A percentile compares a stretch with the other conserved stretches of the same genome.
These are phyloP conservation scores for Dichetophora obliterata DNA, from an alignment of 2,888 invertebrate species.

Conservation along the genomic window DNA sequence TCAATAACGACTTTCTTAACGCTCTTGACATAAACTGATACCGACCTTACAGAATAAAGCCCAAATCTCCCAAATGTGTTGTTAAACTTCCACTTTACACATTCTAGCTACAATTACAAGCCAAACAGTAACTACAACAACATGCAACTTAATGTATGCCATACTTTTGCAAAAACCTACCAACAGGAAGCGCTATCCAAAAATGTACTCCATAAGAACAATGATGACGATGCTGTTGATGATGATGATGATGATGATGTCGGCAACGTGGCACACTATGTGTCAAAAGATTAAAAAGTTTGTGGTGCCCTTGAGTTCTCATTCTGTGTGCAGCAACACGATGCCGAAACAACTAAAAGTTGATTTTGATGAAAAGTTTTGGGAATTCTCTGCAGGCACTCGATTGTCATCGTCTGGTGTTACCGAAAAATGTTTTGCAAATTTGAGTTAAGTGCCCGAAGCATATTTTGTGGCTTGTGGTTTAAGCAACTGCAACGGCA, in stretches of 20 bases:
- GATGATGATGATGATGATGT: background rate
- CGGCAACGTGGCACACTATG: background rate
- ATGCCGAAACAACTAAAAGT: too few relatives aligned
- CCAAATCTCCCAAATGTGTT: constrained; percentile 10
- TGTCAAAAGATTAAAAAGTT: background rate
- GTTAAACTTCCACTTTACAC: background rate
- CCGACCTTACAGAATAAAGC: background rate
- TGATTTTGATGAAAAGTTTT: background rate
- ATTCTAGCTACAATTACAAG: background rate
- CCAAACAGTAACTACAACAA: background rate
- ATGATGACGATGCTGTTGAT: background rate
- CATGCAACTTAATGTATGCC: background rate
- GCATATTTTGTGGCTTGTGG: constrained; percentile 2
- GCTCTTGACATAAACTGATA: background rate
- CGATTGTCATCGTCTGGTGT: background rate
- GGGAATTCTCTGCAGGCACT: background rate
- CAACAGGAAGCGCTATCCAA: too few relatives aligned
- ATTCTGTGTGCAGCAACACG: too few relatives aligned
- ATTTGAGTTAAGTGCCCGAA: constrained; percentile 9
- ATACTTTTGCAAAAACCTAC: background rate
- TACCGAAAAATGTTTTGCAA: constrained; percentile 17
- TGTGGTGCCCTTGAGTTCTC: too few relatives aligned
- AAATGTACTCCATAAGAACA: background rate
- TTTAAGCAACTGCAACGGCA: background rate
- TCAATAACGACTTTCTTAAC: background rate